Conservation (phyloP, 2,113 vertebrate genomes). For the Cololabis saira region DNA sequence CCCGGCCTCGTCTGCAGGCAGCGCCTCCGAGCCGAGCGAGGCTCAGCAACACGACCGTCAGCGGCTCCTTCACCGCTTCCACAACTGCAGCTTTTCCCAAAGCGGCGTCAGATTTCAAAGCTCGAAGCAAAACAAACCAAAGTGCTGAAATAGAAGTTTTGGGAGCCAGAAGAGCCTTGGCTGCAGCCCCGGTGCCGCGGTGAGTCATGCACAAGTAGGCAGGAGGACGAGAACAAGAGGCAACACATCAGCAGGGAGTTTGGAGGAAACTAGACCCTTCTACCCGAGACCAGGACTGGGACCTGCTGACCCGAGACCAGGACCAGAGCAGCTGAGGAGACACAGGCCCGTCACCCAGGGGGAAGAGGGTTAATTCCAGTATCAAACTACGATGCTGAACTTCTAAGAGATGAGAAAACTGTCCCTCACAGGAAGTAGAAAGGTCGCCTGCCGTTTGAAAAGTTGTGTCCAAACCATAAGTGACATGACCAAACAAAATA, state of each 20-base stretch:
- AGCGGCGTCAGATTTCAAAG: conserved; percentile 42
- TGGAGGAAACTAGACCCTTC: conserved; percentile 17
- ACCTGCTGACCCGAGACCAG: no score
- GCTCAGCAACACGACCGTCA: conserved; percentile 1
- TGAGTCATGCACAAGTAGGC: conserved; percentile 37
- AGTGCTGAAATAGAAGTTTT: conserved; percentile 45
- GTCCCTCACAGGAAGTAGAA: no score
- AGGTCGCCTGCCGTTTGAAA: no score
- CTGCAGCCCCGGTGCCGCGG: conserved; percentile 8
- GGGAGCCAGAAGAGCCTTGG: conserved; percentile 33
- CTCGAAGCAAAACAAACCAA: conserved; percentile 42
- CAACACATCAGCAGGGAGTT: conserved; percentile 9
- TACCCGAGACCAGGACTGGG: background rate
- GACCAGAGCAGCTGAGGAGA: no score
- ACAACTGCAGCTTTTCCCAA: conserved; percentile 11
- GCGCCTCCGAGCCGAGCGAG: background rate
- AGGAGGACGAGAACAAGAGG: background rate
- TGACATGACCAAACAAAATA: no score
- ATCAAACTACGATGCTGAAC: no score
- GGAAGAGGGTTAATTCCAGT: no score
- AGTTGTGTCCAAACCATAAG: no score
- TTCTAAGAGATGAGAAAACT: no score
- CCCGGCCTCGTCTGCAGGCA: background rate
- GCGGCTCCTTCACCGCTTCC: background rate
- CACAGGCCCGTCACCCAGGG: no score